phyloP scores from a whole-genome alignment of 2,888 invertebrate species.

The Heliconius erato region DNA sequence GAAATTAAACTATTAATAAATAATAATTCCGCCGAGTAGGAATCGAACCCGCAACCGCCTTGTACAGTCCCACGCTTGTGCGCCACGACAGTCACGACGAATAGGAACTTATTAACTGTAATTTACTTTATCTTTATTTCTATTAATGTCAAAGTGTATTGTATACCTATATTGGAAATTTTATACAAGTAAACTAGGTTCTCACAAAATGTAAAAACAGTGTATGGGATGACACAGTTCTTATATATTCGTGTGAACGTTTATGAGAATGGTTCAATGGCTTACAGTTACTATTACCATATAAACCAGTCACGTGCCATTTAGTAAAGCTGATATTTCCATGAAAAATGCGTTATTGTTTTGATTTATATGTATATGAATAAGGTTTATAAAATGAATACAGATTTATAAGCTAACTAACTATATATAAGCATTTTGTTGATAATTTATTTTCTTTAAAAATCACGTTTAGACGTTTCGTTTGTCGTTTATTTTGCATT shows the following conservation, averaged over 20 bases:
- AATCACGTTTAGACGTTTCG: background rate
- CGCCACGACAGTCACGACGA: too few relatives aligned
- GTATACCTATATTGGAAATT: conserved; percentile 30
- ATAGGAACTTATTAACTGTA: background rate
- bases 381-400: background rate
- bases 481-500: background rate
- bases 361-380: conserved; percentile 7
- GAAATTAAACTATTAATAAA: too few relatives aligned
- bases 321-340: conserved; percentile 21
- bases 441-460: background rate
- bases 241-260: conserved; percentile 28
- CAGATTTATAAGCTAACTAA: background rate
- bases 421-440: background rate
- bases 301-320: conserved; percentile 11
- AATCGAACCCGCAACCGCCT: too few relatives aligned
- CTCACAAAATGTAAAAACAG: conserved; percentile 42
- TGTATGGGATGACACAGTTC: conserved; percentile 36
- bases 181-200: conserved; percentile 30
- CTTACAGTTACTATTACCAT: conserved; percentile 29
- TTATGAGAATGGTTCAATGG: conserved; percentile 20
- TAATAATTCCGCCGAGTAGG: too few relatives aligned
- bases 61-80: too few relatives aligned
- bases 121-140: background rate
- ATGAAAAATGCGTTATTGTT: conserved; percentile 13
- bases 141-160: conserved; percentile 11